Evolutionary conservation across 2,797 vertebrate species (phyloP).

Genomic region (Scyliorhinus canicula): DNA sequence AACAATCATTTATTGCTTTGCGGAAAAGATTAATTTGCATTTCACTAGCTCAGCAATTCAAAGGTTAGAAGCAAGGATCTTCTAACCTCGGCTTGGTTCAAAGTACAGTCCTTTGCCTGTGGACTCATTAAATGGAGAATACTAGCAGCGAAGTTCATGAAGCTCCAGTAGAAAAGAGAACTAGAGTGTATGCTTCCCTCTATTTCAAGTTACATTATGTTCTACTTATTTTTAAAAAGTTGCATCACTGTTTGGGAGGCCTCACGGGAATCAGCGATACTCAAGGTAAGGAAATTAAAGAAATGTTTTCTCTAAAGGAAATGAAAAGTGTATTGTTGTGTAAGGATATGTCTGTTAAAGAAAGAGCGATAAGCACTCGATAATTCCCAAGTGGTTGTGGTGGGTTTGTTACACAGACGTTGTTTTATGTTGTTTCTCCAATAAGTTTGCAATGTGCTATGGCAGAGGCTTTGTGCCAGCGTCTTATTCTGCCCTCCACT

Average conservation of each 20-base stretch:
- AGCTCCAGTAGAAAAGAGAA: background rate
- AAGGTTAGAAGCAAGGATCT: background rate
- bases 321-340: background rate
- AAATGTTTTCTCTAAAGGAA: background rate
- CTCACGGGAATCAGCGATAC: background rate
- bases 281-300: background rate
- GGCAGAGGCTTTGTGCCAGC: background rate
- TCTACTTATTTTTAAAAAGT: background rate
- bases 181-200: background rate
- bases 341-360: background rate
- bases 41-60: slow-evolving; percentile 26
- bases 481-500: background rate
- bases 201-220: background rate
- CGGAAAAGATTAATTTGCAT: slow-evolving; percentile 1
- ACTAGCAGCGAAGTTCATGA: background rate
- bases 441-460: background rate
- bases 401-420: no score
- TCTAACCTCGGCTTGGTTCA: background rate
- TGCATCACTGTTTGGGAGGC: background rate
- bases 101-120: background rate
- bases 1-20: slow-evolving; percentile 10
- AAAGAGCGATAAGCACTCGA: no score
- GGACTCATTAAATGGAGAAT: background rate
- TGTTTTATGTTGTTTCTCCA: background rate
- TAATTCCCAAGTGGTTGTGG: background rate